These are phyloP conservation scores for Orchesella flavescens DNA, from an alignment of 2,888 invertebrate genomes.

Conservation along the genomic window DNA sequence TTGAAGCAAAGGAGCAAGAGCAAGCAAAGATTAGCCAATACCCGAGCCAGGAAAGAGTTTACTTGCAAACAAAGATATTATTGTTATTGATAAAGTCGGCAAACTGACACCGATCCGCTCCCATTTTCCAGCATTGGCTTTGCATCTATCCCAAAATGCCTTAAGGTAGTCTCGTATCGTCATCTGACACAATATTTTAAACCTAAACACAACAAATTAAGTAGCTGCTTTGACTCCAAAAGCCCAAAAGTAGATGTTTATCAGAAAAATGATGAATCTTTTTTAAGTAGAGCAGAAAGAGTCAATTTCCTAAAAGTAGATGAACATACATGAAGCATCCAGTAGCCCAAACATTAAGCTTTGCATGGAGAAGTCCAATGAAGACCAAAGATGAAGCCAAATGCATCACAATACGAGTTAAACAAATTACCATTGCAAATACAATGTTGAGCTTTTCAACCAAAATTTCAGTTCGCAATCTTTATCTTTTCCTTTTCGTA, in stretches of 20 bases:
- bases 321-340: not conserved
- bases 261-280: not conserved
- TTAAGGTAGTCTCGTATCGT: not conserved
- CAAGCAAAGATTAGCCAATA: too few relatives aligned
- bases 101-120: too few relatives aligned
- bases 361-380: not conserved
- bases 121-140: too few relatives aligned
- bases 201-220: not conserved
- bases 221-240: not conserved
- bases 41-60: too few relatives aligned
- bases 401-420: not conserved
- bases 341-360: not conserved
- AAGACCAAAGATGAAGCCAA: not conserved
- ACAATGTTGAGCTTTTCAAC: not conserved
- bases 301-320: not conserved
- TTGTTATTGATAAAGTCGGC: too few relatives aligned
- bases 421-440: not conserved
- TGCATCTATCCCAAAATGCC: too few relatives aligned
- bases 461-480: too few relatives aligned
- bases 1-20: too few relatives aligned
- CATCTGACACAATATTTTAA: conserved; percentile 18
- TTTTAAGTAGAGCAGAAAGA: not conserved
- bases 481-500: not conserved
- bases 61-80: too few relatives aligned
- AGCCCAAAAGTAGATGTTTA: conserved; percentile 2